phyloP scores from a whole-genome alignment of 2,888 invertebrate genomes.

The Halocaridina rubra region DNA sequence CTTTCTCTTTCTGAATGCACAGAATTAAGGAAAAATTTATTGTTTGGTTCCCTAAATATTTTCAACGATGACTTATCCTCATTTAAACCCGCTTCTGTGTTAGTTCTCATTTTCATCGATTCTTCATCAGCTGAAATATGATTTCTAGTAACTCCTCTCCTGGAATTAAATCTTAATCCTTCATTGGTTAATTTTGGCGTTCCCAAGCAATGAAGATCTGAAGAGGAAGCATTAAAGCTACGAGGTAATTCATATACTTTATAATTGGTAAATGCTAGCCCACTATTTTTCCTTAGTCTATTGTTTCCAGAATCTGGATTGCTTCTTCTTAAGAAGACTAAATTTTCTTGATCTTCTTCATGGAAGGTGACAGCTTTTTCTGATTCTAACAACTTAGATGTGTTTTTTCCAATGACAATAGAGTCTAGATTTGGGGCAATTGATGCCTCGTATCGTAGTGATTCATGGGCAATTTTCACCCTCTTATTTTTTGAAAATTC shows the following conservation, averaged over 20 bases:
- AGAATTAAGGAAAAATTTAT: background rate
- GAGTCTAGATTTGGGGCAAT: no score
- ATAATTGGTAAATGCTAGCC: background rate
- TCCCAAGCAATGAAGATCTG: background rate
- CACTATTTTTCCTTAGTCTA: background rate
- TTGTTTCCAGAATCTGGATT: background rate
- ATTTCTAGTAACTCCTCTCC: no score
- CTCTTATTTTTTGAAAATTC: no score
- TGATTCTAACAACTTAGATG: background rate
- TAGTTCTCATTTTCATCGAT: background rate
- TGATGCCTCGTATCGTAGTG: no score
- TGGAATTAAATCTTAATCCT: background rate
- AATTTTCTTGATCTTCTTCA: background rate
- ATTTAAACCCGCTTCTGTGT: no score
- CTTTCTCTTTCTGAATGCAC: background rate
- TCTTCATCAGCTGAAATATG: no score
- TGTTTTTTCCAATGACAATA: background rate
- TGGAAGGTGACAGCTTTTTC: background rate
- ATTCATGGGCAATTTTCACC: no score
- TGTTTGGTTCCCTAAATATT: background rate
- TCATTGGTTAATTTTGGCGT: background rate
- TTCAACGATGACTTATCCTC: background rate
- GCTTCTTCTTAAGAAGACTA: background rate
- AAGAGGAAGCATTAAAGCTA: background rate
- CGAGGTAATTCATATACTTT: background rate